Percentiles rank a stretch among this genome's conserved stretches.
Conservation (phyloP, 2,113 vertebrate genomes). For the Oryzias curvinotus region DNA sequence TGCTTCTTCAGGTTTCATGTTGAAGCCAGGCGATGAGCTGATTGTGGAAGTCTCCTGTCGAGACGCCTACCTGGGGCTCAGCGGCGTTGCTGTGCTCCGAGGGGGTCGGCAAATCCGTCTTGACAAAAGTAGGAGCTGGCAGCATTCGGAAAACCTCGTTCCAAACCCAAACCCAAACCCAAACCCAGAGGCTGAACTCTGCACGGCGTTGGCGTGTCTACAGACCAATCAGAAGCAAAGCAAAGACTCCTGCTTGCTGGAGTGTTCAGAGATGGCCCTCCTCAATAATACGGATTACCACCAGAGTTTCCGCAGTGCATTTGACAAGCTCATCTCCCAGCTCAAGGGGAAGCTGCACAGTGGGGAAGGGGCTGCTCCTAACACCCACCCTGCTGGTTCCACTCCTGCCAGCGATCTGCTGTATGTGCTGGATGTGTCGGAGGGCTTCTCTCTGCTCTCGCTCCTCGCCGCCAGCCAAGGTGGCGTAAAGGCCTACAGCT, state of each 20-base stretch:
- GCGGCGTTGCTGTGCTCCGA: constrained; percentile 76
- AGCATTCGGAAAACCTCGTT: not conserved
- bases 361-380: constrained; percentile 32
- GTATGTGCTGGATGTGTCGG: constrained; percentile 92
- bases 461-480: constrained; percentile 87
- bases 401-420: constrained; percentile 69
- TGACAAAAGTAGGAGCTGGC: constrained; percentile 21
- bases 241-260: constrained; percentile 79
- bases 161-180: constrained; percentile 27
- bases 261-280: constrained; percentile 89
- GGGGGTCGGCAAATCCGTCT: constrained; percentile 56
- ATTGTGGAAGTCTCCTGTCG: constrained; percentile 88
- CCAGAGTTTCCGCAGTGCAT: constrained; percentile 81
- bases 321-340: constrained; percentile 81
- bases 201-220: constrained; percentile 88
- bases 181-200: constrained; percentile 87
- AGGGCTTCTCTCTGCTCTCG: constrained; percentile 93
- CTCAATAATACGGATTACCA: constrained; percentile 88
- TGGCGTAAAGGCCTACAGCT: constrained; percentile 89
- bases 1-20: constrained; percentile 76
- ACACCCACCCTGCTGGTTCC: constrained; percentile 10
- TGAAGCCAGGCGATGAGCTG: constrained; percentile 82
- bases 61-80: constrained; percentile 89
- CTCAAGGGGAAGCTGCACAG: constrained; percentile 61
- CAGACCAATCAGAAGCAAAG: constrained; percentile 77